Base-by-base conservation (phyloP, 2,113 vertebrate species). In the Sander lucioperca region DNA sequence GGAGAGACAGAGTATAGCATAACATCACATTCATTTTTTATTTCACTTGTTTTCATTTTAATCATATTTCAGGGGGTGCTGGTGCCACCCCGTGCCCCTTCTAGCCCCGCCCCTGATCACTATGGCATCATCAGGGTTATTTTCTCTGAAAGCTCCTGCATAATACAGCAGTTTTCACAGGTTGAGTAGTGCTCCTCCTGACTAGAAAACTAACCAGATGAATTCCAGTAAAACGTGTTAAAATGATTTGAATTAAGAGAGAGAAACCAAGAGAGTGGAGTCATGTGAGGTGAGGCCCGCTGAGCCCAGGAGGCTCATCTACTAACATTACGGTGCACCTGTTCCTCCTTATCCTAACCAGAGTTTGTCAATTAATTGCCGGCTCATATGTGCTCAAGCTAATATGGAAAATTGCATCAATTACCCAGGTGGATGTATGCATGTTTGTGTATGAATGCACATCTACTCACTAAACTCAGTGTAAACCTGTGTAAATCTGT, bases 291-390 rank as follows among this genome's bases (percentile, higher is more conserved):
- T 84, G 70, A 85, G 54, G 77, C 43, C 73, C 5, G 19, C 70
- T 43, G 84, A 68, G 36, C 71, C 58, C 79, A 50, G 58, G 63
- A 79, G 74, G 64, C 77, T 88, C 80, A 59, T 88, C 75, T 72
- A 33, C 51, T 63, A 54, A 79, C 85, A 87, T 79, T 68, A 82
- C 12, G 18, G 13, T 72, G 80, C 82, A 78, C 88, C 84, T 92
- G 86, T 59, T 85, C 53, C 79, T 85, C 69, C 76, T 84, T 11
- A 82, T 68, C 45, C 70, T 51, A 51, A 59, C 68, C 58, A 58
- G 11, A 69, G 39, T 33, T 47, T 53, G 50, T 47, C 59, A 67
- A 78, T 79, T 30, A 66, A 83, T 72, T 85, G 61, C 36, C 66
- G 25, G 39, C 69, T 70, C 80, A 83, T 58, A 71, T 72, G 61